Conservation (phyloP, 2,888 invertebrate genomes). For the Synanthedon myopaeformis region DNA sequence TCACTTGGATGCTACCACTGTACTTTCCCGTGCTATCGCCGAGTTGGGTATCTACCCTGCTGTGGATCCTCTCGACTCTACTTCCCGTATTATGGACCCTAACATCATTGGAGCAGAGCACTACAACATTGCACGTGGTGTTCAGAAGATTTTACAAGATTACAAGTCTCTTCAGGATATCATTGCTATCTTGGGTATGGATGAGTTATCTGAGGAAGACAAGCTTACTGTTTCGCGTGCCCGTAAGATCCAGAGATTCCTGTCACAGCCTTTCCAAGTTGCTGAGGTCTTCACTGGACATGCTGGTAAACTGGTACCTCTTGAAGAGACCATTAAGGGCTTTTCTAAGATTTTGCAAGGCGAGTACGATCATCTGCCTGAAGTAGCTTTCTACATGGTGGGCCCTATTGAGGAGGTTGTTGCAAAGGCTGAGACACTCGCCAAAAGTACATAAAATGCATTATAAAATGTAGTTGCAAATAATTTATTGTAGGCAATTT, state of each 20-base stretch:
- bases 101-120: constrained; percentile 91
- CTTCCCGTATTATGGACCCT: constrained; percentile 94
- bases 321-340: constrained; percentile 89
- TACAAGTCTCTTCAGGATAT: constrained; percentile 85
- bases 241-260: constrained; percentile 93
- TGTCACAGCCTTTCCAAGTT: constrained; percentile 93
- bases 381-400: constrained; percentile 92
- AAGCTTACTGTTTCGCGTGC: constrained; percentile 94
- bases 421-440: constrained; percentile 84
- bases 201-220: constrained; percentile 95
- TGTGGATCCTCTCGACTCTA: constrained; percentile 94
- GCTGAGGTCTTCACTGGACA: constrained; percentile 96
- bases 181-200: constrained; percentile 95
- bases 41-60: constrained; percentile 95
- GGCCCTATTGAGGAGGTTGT: constrained; percentile 89
- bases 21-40: constrained; percentile 91
- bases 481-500: constrained; percentile 70
- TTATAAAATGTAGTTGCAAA: constrained; percentile 73
- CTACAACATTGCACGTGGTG: constrained; percentile 89
- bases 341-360: constrained; percentile 83
- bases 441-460: constrained; percentile 38
- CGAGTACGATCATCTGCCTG: constrained; percentile 87
- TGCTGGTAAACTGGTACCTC: constrained; percentile 88
- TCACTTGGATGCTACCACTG: constrained; percentile 96
- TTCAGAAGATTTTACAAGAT: constrained; percentile 92